phyloP scores from a whole-genome alignment of 2,797 vertebrate genomes.

The Petrocephalus sullivani region DNA sequence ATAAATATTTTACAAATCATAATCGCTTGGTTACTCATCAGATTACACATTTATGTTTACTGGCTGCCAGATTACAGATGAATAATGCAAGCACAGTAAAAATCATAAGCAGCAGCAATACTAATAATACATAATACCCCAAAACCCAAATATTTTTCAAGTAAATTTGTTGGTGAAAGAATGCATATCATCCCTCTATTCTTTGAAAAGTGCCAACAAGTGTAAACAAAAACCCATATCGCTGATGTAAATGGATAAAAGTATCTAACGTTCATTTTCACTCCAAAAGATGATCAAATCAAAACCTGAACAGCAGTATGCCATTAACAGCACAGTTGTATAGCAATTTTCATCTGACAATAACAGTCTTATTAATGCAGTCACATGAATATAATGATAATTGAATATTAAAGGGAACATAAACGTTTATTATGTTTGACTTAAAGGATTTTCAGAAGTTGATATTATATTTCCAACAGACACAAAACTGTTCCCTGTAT shows the following conservation, averaged over 20 bases:
- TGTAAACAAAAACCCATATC: background rate
- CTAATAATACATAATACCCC: background rate
- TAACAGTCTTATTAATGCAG: background rate
- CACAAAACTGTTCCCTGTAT: background rate
- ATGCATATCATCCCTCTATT: background rate
- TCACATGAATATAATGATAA: background rate
- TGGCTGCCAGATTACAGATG: background rate
- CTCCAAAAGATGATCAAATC: background rate
- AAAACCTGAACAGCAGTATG: background rate
- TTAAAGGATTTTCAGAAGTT: background rate
- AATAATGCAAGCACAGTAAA: background rate
- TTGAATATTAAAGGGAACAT: background rate
- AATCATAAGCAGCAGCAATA: background rate
- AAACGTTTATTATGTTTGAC: background rate
- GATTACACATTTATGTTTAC: background rate
- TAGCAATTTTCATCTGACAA: background rate
- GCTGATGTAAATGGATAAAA: background rate
- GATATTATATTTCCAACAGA: background rate
- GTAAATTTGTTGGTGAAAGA: background rate
- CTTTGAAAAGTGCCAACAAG: background rate
- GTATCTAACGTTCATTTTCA: background rate
- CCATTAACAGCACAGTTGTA: background rate
- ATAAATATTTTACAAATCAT: background rate
- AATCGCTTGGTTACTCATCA: background rate
- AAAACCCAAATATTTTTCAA: background rate